These are phyloP conservation scores for Otolemur crassicaudatus DNA, from an alignment of 2,797 vertebrate genomes.

Conservation along the genomic window DNA sequence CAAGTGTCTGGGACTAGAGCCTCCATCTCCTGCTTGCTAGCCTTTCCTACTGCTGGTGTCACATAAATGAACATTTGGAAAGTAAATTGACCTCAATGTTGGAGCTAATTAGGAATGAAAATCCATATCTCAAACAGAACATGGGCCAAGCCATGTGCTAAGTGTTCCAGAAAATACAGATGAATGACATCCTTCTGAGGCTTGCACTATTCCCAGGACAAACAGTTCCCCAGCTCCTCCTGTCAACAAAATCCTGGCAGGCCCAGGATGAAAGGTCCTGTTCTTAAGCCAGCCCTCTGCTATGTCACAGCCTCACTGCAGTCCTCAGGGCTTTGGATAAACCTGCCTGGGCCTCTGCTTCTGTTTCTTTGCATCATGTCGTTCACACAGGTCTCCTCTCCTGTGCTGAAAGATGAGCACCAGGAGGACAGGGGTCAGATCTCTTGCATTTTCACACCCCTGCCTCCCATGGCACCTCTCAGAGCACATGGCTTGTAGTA, in stretches of 20 bases:
- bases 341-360: neutral
- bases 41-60: neutral
- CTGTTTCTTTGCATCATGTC: neutral
- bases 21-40: neutral
- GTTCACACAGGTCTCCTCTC: neutral
- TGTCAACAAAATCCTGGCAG: neutral
- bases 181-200: neutral
- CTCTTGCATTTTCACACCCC: neutral
- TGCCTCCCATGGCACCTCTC: fast-evolving
- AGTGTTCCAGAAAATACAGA: neutral
- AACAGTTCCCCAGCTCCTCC: neutral
- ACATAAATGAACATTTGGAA: neutral
- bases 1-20: no score
- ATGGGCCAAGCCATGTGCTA: neutral
- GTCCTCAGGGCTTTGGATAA: neutral
- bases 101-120: neutral
- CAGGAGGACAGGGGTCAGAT: fast-evolving
- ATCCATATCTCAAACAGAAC: neutral
- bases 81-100: neutral
- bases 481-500: neutral
- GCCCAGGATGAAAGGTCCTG: neutral
- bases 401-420: no score
- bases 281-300: neutral
- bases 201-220: no score
- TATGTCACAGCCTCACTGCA: neutral